Base-by-base conservation (phyloP, 2,888 invertebrate genomes). In the Agrochola litura region DNA sequence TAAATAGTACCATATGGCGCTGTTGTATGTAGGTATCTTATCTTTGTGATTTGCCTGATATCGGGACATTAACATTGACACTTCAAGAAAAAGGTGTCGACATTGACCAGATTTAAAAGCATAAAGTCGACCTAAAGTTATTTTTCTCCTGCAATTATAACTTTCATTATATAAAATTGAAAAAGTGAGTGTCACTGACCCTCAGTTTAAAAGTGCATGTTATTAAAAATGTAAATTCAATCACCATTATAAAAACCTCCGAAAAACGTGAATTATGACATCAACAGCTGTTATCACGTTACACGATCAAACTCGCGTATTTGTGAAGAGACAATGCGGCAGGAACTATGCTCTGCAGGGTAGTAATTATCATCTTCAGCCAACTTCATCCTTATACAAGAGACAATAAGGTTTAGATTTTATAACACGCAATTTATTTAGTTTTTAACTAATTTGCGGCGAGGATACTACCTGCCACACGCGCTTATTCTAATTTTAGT, bases 241-340 rank as follows among this genome's bases (percentile, higher is more conserved):
- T 89, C 84, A 82, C 52, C 41, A 84, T 83, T 68, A 73, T 65
- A 77, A 79, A 88, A 85, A 71, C 76, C 41, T n/a, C 73, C 52
- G 79, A 88, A 89, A 87, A 86, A 81, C 82, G 80, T 86, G 85
- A 84, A 86, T 86, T 88, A 85, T 89, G 82, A 90, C 82, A 91
- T 84, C 85, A 89, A 90, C 89, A 85, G 81, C 87, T 83, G 86
- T 91, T 93, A 95, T 94, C 94, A 83, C 74, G 81, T 82, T 80
- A 83, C 90, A 91, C 90, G 91, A 94, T 94, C 94, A 89, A 88
- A 84, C 86, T 88, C 77, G 89, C 87, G 90, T 90, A 92, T 92
- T 92, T 93, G 91, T 93, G 87, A 88, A 92, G 92, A 95, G 94
- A 96, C 96, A 96, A 96, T 94, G 87, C 86, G 86, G 90, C 95